Evolutionary conservation across 1,140 invertebrate species (phyloP).

Genomic region (Cheumatopsyche charites): DNA sequence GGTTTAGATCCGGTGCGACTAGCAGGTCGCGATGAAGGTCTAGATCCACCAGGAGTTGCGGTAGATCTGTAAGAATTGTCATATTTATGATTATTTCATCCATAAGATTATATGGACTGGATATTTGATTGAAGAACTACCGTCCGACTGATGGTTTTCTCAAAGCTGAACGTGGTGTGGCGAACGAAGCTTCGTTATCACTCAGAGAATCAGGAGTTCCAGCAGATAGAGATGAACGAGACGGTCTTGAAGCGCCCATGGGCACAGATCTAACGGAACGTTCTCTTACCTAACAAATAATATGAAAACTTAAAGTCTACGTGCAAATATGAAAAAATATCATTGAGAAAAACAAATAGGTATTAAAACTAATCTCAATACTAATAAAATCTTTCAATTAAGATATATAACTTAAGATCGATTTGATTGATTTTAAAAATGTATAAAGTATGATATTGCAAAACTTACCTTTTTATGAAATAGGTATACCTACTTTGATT

Average conservation of each 20-base stretch:
- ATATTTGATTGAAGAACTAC: conserved; percentile 51
- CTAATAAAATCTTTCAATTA: neutral
- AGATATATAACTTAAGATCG: no score
- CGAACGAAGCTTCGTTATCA: conserved; percentile 80
- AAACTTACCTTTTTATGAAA: no score
- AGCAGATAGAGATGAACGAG: conserved; percentile 75
- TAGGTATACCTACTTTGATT: no score
- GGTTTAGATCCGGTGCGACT: conserved; percentile 86
- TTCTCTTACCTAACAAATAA: conserved; percentile 77
- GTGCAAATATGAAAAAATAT: neutral
- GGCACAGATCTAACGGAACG: conserved; percentile 83
- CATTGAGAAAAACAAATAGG: no score
- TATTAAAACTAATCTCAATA: no score
- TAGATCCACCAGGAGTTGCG: conserved; percentile 72
- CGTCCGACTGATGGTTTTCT: conserved; percentile 65
- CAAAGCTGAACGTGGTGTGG: conserved; percentile 64
- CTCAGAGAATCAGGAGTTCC: conserved; percentile 87
- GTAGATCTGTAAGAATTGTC: conserved; percentile 57
- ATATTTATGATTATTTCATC: neutral
- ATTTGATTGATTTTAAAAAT: no score
- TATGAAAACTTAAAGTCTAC: neutral
- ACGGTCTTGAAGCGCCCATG: conserved; percentile 73
- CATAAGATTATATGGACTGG: neutral
- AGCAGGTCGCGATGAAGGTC: conserved; percentile 73
- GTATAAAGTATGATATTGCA: no score